Evolutionary conservation across 2,888 invertebrate species (phyloP).

Genomic region (Pristionchus arcanus): DNA sequence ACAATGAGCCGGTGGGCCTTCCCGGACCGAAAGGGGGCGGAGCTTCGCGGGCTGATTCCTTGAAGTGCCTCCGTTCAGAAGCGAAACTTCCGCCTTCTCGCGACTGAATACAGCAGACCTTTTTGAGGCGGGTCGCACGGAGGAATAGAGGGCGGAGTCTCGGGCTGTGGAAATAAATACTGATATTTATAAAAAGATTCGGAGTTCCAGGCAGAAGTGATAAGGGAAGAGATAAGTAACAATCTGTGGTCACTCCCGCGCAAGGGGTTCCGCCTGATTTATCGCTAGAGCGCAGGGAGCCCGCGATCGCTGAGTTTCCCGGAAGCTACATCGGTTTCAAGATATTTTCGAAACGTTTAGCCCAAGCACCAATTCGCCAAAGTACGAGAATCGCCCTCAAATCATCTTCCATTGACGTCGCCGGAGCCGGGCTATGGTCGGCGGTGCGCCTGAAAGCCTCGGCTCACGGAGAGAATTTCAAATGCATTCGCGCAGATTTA

Average conservation of each 20-base stretch:
- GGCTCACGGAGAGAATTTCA: not conserved
- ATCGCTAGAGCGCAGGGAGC: not conserved
- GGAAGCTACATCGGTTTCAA: not conserved
- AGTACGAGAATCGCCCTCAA: not conserved
- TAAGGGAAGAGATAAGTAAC: not conserved
- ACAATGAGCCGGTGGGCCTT: slow-evolving; percentile 2
- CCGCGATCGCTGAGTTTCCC: not conserved
- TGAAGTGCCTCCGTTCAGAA: not conserved
- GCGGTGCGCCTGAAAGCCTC: not conserved
- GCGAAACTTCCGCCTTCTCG: not conserved
- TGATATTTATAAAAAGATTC: not conserved
- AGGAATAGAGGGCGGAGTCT: not conserved
- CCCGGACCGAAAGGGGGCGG: not conserved
- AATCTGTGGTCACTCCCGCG: not conserved
- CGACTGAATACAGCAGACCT: not conserved
- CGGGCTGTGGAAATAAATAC: not conserved
- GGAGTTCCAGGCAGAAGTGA: not conserved
- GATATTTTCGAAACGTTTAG: not conserved
- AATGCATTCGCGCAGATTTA: not conserved
- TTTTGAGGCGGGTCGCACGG: not conserved
- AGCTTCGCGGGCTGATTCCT: not conserved
- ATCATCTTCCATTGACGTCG: not conserved
- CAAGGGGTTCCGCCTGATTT: not conserved
- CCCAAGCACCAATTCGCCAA: too few relatives aligned
- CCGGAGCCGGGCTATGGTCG: not conserved